Evolutionary conservation across 2,888 invertebrate genomes (phyloP).

Genomic region (Meliscaeva auricollis): DNA sequence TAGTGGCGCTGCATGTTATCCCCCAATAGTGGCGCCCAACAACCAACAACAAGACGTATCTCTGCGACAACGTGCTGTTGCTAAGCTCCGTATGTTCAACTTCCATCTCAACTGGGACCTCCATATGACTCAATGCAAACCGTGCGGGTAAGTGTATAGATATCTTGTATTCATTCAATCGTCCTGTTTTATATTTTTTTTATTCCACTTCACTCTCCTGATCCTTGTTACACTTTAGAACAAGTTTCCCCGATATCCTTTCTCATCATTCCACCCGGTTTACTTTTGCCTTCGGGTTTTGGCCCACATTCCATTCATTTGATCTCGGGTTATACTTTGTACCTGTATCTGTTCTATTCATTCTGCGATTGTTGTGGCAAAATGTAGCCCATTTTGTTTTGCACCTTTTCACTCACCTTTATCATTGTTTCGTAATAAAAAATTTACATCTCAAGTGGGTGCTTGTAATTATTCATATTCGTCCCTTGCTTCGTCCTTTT

Average conservation of each 20-base stretch:
- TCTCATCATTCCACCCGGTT: constrained; percentile 48
- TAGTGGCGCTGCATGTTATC: constrained; percentile 56
- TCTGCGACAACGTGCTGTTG: constrained; percentile 83
- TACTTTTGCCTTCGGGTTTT: constrained; percentile 68
- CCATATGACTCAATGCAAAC: constrained; percentile 84
- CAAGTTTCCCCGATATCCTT: constrained; percentile 29
- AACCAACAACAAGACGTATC: constrained; percentile 81
- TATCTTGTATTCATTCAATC: constrained; percentile 37
- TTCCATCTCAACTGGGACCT: constrained; percentile 84
- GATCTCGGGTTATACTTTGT: constrained; percentile 31
- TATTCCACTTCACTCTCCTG: constrained; percentile 30
- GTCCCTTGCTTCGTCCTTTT: neutral
- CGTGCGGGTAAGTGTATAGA: constrained; percentile 83
- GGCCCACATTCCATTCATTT: constrained; percentile 73
- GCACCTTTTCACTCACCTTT: constrained; percentile 37
- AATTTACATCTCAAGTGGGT: constrained; percentile 63
- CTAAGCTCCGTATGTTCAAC: constrained; percentile 84
- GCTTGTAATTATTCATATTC: constrained; percentile 46
- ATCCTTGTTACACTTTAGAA: constrained; percentile 48
- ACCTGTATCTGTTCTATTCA: constrained; percentile 19
- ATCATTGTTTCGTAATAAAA: constrained; percentile 53
- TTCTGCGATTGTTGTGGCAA: constrained; percentile 47
- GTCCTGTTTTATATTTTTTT: constrained; percentile 21
- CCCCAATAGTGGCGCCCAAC: constrained; percentile 68
- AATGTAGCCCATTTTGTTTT: constrained; percentile 64